Evolutionary conservation across 2,888 invertebrate genomes (phyloP).

Genomic region (Ichneumoninae sp.): DNA sequence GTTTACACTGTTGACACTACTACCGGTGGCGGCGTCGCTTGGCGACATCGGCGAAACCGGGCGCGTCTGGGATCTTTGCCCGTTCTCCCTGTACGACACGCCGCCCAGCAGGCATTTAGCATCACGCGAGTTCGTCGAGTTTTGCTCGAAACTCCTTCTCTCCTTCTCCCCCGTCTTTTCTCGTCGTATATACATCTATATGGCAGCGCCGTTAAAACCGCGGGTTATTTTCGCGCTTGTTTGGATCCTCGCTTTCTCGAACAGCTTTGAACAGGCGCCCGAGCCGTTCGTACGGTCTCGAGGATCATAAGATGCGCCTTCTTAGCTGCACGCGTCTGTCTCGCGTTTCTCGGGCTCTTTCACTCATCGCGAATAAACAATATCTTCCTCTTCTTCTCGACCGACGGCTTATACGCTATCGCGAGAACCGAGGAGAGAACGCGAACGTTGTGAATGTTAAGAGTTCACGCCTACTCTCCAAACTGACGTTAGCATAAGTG

Average conservation of each 20-base stretch:
- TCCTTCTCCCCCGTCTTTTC: conserved; percentile 16
- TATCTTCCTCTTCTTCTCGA: conserved; percentile 27
- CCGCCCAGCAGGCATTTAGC: conserved; percentile 38
- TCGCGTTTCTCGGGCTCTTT: conserved; percentile 34
- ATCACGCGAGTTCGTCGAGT: conserved; percentile 47
- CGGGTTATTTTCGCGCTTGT: conserved; percentile 50
- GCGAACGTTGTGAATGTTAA: conserved; percentile 32
- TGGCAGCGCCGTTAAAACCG: conserved; percentile 28
- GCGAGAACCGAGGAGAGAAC: conserved; percentile 18
- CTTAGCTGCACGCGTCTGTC: conserved; percentile 13
- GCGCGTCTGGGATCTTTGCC: conserved; percentile 12
- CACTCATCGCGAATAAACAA: conserved; percentile 57
- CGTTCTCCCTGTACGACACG: background rate
- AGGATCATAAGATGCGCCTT: conserved; percentile 32
- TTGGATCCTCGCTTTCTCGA: conserved; percentile 48
- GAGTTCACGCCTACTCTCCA: background rate
- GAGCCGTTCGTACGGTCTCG: conserved; percentile 24
- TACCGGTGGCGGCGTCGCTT: conserved; percentile 7
- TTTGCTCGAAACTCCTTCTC: conserved; percentile 14
- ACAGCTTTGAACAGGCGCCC: conserved; percentile 49
- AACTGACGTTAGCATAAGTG: conserved; percentile 4
- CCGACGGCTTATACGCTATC: background rate
- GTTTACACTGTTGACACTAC: conserved; percentile 32
- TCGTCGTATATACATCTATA: conserved; percentile 30
- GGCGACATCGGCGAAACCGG: conserved; percentile 43